Evolutionary conservation across 2,888 invertebrate species (phyloP), one percentile per base, ranked within the genome.

Genomic region (Eurytoma californica): DNA sequence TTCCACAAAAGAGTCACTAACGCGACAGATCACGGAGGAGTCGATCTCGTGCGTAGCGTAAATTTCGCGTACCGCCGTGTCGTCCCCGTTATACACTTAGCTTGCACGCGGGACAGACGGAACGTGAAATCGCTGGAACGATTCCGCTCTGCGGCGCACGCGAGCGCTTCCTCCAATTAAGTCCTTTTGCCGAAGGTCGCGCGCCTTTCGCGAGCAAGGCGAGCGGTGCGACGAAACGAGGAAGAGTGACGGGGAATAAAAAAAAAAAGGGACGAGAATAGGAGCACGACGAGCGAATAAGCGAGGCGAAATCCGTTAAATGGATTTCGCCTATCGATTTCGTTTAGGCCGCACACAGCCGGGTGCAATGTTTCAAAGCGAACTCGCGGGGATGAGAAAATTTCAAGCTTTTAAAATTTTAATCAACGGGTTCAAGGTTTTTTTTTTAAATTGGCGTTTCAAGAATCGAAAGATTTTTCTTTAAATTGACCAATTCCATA

Each of bases 121-220:
- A 51, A 69, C 14, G 12, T 18, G 65, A 58, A 77, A 55, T 76
- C 49, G 30, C 57, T 39, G 2, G 51, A 18, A 9, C n/a, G 47
- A 47, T 9, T 39, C 30, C 57, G 13, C 3, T 30, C 58, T 2
- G 9, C 39, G 57, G 18, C 28, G 28, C 66, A 30, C 58, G 65
- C 28, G 57, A 55, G 47, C 69, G 20, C 53, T 66, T 76, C 53
- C 76, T 80, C 58, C 76, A 69, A 80, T 77, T 77, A 77, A 73
- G 72, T 76, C 39, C 72, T 30, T 74, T 76, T 67, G 58, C 20
- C 14, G 66, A 60, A 70, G 20, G 58, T n/a, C 65, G 70, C 58
- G 30, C 18, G 53, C 47, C 39, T 63, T 28, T 60, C 28, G 14
- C 60, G 9, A 39, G 7, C 39, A n/a, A 53, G n/a, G 16, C 14